Percentiles rank a stretch among this genome's conserved stretches.
phyloP scores from a whole-genome alignment of 2,888 invertebrate genomes.

The Criorhina ranunculi region DNA sequence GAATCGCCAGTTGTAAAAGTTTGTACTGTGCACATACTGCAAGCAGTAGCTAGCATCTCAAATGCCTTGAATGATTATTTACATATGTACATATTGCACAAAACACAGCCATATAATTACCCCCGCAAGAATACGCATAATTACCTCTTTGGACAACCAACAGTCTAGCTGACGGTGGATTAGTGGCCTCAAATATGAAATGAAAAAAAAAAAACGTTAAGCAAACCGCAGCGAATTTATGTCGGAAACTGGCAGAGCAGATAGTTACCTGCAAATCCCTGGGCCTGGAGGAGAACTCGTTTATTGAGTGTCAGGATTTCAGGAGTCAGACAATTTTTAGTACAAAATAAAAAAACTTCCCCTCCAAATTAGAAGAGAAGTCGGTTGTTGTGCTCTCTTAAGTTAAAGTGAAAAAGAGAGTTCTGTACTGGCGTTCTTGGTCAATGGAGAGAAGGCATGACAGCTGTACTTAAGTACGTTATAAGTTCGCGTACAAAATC shows the following conservation, averaged over 20 bases:
- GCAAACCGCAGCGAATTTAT: conserved; percentile 21
- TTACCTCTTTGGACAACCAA: background rate
- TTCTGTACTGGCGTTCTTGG: background rate
- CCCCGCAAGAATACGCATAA: conserved; percentile 18
- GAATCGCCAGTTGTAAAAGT: conserved; percentile 11
- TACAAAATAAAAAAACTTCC: conserved; percentile 46
- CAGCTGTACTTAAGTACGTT: no score
- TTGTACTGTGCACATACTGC: conserved; percentile 16
- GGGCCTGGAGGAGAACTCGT: background rate
- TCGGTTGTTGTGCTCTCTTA: conserved; percentile 14
- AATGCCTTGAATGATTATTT: conserved; percentile 22
- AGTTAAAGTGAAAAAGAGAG: conserved; percentile 11
- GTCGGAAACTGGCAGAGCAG: conserved; percentile 38
- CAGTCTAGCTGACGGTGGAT: background rate
- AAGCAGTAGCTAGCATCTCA: conserved; percentile 5
- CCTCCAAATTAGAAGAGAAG: conserved; percentile 4
- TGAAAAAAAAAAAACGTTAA: background rate
- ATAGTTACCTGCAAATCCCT: background rate
- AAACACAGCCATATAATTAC: conserved; percentile 45
- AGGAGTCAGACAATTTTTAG: conserved; percentile 67
- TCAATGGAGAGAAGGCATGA: conserved; percentile 14
- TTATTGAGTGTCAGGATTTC: conserved; percentile 1
- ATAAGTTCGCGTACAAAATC: no score
- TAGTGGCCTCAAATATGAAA: conserved; percentile 4
- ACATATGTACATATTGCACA: no score